Conservation (phyloP, 2,113 vertebrate species). For the Desmodus rotundus region DNA sequence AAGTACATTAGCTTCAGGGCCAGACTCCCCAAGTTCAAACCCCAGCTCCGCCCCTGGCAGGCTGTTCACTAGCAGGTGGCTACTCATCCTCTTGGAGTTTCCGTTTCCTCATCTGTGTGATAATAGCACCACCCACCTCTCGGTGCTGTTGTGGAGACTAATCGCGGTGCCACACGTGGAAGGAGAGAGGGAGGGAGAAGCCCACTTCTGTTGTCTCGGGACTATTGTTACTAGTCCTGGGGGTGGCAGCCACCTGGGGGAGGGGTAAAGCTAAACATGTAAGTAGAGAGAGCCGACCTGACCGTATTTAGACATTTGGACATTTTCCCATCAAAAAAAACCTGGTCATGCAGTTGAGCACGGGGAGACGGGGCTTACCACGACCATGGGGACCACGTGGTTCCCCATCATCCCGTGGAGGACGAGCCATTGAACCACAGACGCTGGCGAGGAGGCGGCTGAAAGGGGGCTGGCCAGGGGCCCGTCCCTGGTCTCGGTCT, state of each 20-base stretch:
- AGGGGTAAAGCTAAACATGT: not conserved
- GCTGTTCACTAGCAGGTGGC: rapidly evolving
- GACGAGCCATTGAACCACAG: rapidly evolving
- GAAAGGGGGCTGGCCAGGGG: not conserved
- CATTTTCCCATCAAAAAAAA: not conserved
- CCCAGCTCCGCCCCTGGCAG: not conserved
- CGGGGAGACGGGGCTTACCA: too few species aligned
- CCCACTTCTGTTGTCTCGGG: rapidly evolving
- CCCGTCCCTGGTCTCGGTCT: not conserved
- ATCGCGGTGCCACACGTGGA: rapidly evolving
- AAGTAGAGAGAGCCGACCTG: not conserved
- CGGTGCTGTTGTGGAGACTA: rapidly evolving
- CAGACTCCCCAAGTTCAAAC: not conserved
- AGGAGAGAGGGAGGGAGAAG: not conserved
- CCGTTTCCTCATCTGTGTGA: not conserved
- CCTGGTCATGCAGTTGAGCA: not conserved
- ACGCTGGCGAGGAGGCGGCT: not conserved
- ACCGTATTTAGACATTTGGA: not conserved
- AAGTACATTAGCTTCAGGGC: not conserved
- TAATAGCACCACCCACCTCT: too few species aligned
- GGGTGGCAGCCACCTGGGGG: not conserved
- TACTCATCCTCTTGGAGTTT: not conserved
- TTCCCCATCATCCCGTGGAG: not conserved
- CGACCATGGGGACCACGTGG: not conserved
- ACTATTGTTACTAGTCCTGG: too few species aligned